Base-by-base conservation (phyloP, 2,113 vertebrate genomes). In the Telmatochromis bifrenatus region DNA sequence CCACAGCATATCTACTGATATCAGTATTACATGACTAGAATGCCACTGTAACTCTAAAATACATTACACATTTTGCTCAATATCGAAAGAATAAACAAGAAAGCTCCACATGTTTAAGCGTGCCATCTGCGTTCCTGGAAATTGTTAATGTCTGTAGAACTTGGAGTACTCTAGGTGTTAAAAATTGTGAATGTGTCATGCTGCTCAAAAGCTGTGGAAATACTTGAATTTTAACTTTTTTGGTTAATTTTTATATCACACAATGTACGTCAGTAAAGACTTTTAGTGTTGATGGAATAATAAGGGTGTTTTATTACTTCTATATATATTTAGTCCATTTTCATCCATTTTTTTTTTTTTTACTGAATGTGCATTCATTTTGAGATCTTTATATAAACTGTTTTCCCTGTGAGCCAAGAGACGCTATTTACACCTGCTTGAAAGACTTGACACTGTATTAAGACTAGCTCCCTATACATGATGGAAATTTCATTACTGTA, bases 401-500 rank as follows among this genome's bases (percentile, higher is more conserved):
- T n/a, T 92, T 87, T 84, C 80, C 82, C 83, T 73, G 39, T 13
- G 39, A 90, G 91, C 88, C 87, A 91, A 89, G 81, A 90, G 53
- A 81, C 28, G 89, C 91, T 91, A 90, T 92, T 93, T 91, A 92
- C 93, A 96, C 91, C 89, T 93, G 84, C 84, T 73, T 90, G 83
- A 91, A 93, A 90, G 82, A 94, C 92, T 79, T 55, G 81, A 86
- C 83, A 33, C n/a, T 88, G 87, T 88, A 93, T 86, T 90, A 90
- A 91, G 84, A 88, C 83, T 88, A 95, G 95, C 96, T 97, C 93
- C 94, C 95, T 95, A 97, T 97, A 97, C 96, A 96, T 95, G 93
- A 96, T 97, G 97, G 97, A 98, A 97, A 98, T 97, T 97, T 98
- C 97, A 97, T 98, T 98, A 94, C 90, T 89, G 85, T 54, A 96